These are phyloP conservation scores for Sylvia borin DNA, from an alignment of 2,797 vertebrate species.

Conservation along the genomic window DNA sequence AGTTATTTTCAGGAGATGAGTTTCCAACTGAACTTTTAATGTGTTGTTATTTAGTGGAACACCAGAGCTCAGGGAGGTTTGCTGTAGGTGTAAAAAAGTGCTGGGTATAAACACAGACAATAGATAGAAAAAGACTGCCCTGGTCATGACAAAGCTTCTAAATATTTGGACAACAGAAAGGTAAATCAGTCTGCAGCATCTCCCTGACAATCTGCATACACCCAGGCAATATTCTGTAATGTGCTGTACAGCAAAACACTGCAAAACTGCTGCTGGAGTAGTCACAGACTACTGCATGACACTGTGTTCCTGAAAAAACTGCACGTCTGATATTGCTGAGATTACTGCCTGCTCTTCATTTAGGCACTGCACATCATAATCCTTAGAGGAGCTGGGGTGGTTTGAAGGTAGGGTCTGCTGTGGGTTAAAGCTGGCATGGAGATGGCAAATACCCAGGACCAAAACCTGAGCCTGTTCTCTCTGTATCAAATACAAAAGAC, in stretches of 20 bases:
- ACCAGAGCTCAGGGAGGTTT: background rate
- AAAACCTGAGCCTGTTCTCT: background rate
- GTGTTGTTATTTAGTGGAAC: background rate
- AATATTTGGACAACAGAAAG: background rate
- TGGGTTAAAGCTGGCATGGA: background rate
- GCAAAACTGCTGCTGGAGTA: background rate
- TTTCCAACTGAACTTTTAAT: constrained; percentile 52
- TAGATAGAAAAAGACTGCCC: background rate
- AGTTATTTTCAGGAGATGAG: constrained; percentile 2
- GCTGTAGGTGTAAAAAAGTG: background rate
- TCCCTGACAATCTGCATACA: background rate
- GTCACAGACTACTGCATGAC: background rate
- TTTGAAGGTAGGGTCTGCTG: background rate
- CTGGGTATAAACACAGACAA: constrained; percentile 1
- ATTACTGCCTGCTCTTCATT: background rate
- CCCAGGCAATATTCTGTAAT: background rate
- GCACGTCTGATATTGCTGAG: background rate
- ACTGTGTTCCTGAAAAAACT: background rate
- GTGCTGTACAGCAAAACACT: background rate
- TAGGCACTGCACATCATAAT: background rate
- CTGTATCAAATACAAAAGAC: background rate
- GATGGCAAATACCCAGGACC: background rate
- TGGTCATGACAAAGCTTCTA: background rate
- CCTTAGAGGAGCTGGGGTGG: background rate
- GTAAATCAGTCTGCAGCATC: background rate